phyloP scores from a whole-genome alignment of 2,113 vertebrate species.

The Saimiri boliviensis region DNA sequence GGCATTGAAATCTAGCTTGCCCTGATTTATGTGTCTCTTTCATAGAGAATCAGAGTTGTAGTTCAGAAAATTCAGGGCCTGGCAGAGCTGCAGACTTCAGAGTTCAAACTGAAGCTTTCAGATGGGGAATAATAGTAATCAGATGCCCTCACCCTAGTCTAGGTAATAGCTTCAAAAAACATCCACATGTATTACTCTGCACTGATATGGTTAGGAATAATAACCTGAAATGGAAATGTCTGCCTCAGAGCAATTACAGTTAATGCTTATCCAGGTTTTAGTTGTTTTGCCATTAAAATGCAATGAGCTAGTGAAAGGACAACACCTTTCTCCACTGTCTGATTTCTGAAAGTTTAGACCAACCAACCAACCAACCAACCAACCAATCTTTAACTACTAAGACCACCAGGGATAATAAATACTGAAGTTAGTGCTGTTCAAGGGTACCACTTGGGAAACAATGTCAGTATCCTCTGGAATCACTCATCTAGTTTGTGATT shows the following conservation, averaged over 20 bases:
- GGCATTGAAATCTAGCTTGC: constrained; percentile 21
- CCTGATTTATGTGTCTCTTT: constrained; percentile 19
- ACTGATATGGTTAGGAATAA: constrained; percentile 49
- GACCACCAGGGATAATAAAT: not conserved
- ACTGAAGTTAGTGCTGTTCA: not conserved
- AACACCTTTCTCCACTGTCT: not conserved
- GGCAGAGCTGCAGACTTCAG: not conserved
- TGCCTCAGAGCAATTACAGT: constrained; percentile 47
- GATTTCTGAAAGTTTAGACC: constrained; percentile 29
- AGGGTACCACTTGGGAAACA: not conserved
- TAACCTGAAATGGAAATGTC: constrained; percentile 67
- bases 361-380: not conserved
- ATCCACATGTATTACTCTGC: constrained; percentile 9
- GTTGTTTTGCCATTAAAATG: constrained; percentile 62
- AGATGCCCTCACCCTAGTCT: not conserved
- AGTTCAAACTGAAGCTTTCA: constrained; percentile 38
- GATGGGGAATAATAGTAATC: constrained; percentile 41
- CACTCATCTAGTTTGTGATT: constrained; percentile 21
- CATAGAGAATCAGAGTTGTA: not conserved
- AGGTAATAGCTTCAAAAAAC: constrained; percentile 32
- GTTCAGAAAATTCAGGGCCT: constrained; percentile 18
- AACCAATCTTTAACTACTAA: not conserved
- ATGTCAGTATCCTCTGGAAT: not conserved
- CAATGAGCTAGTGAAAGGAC: constrained; percentile 48
- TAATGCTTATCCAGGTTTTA: constrained; percentile 16